phyloP scores from a whole-genome alignment of 2,113 vertebrate species.

The Thymallus thymallus region DNA sequence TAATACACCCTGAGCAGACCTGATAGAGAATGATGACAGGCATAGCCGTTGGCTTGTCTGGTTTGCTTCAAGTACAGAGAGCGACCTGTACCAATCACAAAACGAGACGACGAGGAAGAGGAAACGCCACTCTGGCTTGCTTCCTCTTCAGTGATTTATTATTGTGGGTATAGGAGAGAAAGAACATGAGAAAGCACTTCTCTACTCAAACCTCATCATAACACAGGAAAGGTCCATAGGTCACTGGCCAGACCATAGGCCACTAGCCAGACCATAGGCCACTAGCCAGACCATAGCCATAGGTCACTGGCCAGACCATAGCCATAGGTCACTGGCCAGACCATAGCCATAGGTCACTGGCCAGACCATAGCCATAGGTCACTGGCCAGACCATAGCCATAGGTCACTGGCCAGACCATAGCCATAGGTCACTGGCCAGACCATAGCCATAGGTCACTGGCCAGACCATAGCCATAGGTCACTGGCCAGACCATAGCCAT shows the following conservation, averaged over 20 bases:
- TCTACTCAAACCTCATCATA: slow-evolving; percentile 17
- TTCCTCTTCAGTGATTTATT: slow-evolving; percentile 39
- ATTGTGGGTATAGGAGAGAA: neutral
- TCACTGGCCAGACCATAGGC: neutral
- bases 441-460: neutral
- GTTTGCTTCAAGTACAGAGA: neutral
- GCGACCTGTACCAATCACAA: neutral
- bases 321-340: neutral
- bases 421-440: neutral
- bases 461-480: neutral
- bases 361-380: neutral
- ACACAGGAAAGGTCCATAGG: slow-evolving; percentile 33
- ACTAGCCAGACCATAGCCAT: neutral
- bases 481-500: neutral
- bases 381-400: neutral
- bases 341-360: neutral
- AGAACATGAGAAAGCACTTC: too few relatives aligned
- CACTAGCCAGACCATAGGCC: neutral
- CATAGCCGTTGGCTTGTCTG: neutral
- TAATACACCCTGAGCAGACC: too few relatives aligned
- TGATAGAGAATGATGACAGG: too few relatives aligned
- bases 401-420: too few relatives aligned
- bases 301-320: too few relatives aligned
- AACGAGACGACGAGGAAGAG: slow-evolving; percentile 1
- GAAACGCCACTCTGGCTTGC: slow-evolving; percentile 15